phyloP scores from a whole-genome alignment of 2,888 invertebrate genomes.

The Drosophila merina region DNA sequence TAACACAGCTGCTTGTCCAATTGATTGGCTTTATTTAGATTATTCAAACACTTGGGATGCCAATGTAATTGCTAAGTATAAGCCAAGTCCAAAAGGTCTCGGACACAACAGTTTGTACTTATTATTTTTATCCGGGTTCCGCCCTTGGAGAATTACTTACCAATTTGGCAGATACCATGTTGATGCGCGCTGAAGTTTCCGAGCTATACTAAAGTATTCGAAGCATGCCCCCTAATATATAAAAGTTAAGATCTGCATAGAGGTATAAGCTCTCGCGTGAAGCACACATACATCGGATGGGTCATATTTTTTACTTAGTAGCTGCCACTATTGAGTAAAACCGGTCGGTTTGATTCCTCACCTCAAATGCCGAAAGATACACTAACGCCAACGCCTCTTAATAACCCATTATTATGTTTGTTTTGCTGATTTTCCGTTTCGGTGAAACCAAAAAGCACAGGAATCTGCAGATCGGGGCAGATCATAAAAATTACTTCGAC shows the following conservation, averaged over 20 bases:
- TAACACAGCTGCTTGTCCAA: conserved; percentile 31
- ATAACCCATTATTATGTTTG: conserved; percentile 3
- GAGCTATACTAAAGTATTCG: conserved; percentile 73
- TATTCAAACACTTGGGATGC: conserved; percentile 43
- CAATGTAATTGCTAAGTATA: conserved; percentile 36
- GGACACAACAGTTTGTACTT: not conserved
- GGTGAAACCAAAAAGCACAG: not conserved
- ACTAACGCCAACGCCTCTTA: conserved; percentile 26
- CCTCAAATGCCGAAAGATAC: conserved; percentile 12
- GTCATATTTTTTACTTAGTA: conserved; percentile 43
- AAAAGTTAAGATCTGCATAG: conserved; percentile 69
- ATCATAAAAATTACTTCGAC: not conserved
- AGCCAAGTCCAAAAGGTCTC: conserved; percentile 12
- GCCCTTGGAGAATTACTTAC: conserved; percentile 62
- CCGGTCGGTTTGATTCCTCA: conserved; percentile 39
- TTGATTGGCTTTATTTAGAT: conserved; percentile 17
- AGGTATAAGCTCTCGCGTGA: conserved; percentile 16
- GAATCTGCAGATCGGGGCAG: not conserved
- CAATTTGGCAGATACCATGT: conserved; percentile 78
- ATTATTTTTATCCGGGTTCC: conserved; percentile 3
- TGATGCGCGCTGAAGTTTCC: conserved; percentile 74
- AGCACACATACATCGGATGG: conserved; percentile 21
- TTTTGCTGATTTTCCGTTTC: conserved; percentile 5
- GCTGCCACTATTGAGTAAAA: conserved; percentile 43
- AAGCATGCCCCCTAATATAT: conserved; percentile 43